Evolutionary conservation across 2,797 vertebrate species (phyloP).

Genomic region (Phoxinus dragarum): DNA sequence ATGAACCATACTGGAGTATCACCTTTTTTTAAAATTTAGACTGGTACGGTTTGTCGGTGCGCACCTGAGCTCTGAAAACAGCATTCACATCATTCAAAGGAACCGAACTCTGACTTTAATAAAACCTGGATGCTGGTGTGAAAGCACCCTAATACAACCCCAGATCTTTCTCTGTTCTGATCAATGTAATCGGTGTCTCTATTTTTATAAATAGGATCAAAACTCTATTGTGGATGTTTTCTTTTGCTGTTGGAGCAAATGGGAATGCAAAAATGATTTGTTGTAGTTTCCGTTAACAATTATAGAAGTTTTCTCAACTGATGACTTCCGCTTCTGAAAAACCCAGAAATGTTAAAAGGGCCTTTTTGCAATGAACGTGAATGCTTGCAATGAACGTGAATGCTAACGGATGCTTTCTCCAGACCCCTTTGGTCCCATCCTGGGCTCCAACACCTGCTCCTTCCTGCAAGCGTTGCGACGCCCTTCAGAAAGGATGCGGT

Average conservation of each 20-base stretch:
- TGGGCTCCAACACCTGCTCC: slow-evolving; percentile 24
- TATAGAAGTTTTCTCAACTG: background rate
- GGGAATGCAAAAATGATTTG: background rate
- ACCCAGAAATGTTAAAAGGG: background rate
- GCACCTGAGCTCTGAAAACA: background rate
- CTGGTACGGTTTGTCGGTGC: background rate
- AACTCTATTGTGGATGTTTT: background rate
- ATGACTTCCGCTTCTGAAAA: background rate
- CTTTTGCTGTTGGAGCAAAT: background rate
- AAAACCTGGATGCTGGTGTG: background rate
- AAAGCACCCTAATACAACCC: background rate
- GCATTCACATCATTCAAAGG: background rate
- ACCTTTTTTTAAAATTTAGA: background rate
- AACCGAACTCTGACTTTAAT: background rate
- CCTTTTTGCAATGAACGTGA: background rate
- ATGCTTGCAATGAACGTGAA: background rate
- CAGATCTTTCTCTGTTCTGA: no score
- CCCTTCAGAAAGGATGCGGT: slow-evolving; percentile 62
- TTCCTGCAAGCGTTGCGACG: background rate
- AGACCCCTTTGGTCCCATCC: background rate
- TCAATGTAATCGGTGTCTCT: no score
- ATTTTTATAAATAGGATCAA: background rate
- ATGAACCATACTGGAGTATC: background rate
- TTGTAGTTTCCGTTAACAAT: background rate
- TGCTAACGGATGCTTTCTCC: background rate